These are phyloP conservation scores for Melikaiella ostensackeni DNA, from an alignment of 2,888 invertebrate genomes.

Conservation along the genomic window DNA sequence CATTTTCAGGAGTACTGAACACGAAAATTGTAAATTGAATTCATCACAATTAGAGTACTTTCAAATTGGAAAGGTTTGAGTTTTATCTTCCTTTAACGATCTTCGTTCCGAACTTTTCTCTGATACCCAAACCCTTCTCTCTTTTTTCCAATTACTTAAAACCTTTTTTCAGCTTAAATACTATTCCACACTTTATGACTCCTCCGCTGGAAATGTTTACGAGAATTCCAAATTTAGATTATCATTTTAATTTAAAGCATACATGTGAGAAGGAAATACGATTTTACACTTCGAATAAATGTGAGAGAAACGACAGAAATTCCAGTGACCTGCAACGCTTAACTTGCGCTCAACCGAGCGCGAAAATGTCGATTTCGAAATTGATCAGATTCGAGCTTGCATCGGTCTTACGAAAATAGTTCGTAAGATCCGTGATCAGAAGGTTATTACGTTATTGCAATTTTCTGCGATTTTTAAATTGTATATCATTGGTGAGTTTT, in stretches of 20 bases:
- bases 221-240: not conserved
- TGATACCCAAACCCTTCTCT: not conserved
- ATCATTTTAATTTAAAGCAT: not conserved
- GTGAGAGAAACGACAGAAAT: not conserved
- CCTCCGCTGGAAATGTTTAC: not conserved
- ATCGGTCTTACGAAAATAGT: not conserved
- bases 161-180: not conserved
- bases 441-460: constrained; percentile 29
- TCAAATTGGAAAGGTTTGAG: constrained; percentile 11
- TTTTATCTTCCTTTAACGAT: constrained; percentile 18
- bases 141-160: constrained; percentile 28
- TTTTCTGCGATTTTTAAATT: constrained; percentile 2
- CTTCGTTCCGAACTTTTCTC: constrained; percentile 15
- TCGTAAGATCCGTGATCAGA: constrained; percentile 9
- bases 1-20: not conserved
- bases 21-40: not conserved
- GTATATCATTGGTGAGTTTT: not conserved
- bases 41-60: constrained; percentile 25
- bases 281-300: too few species aligned
- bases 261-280: not conserved
- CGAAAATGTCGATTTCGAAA: constrained; percentile 22
- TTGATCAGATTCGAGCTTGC: constrained; percentile 21
- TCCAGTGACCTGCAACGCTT: not conserved
- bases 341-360: not conserved
- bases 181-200: not conserved